A percentile compares a stretch with the other conserved stretches of the same genome.
phyloP scores from a whole-genome alignment of 1,140 invertebrate species.

The Rhagoletis zephyria region DNA sequence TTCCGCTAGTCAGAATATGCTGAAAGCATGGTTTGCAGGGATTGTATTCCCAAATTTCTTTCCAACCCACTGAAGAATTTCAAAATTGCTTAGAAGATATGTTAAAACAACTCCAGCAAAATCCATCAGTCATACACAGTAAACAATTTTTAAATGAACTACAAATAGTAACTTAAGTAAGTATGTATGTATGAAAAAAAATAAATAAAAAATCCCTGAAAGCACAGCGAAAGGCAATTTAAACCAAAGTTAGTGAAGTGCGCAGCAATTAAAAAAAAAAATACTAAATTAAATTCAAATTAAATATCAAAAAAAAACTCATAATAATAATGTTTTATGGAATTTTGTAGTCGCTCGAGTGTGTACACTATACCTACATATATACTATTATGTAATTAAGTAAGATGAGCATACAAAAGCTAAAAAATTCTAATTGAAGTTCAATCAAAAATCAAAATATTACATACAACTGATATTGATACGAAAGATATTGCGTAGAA shows the following conservation, averaged over 20 bases:
- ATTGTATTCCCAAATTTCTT: too few species aligned
- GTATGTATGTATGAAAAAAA: neutral
- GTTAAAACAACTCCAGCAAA: neutral
- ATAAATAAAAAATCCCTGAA: neutral
- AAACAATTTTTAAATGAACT: neutral
- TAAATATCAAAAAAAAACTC: neutral
- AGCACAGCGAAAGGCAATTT: neutral
- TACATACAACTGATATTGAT: conserved; percentile 34
- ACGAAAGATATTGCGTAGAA: neutral
- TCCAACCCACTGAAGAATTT: too few species aligned
- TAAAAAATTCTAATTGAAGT: conserved; percentile 36
- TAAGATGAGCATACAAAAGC: conserved; percentile 6
- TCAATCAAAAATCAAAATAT: conserved; percentile 52
- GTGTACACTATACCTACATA: conserved; percentile 12
- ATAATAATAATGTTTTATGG: neutral
- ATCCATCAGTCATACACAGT: neutral
- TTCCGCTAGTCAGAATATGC: too few species aligned
- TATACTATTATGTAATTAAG: conserved; percentile 24
- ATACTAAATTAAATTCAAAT: neutral
- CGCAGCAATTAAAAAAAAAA: conserved; percentile 12
- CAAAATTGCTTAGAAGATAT: neutral
- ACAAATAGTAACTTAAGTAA: neutral
- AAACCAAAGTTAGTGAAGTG: conserved; percentile 48
- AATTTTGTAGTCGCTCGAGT: conserved; percentile 43
- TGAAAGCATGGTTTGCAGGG: too few species aligned